Base-by-base conservation (phyloP, 2,797 vertebrate species). In the Leptoclinus maculatus region DNA sequence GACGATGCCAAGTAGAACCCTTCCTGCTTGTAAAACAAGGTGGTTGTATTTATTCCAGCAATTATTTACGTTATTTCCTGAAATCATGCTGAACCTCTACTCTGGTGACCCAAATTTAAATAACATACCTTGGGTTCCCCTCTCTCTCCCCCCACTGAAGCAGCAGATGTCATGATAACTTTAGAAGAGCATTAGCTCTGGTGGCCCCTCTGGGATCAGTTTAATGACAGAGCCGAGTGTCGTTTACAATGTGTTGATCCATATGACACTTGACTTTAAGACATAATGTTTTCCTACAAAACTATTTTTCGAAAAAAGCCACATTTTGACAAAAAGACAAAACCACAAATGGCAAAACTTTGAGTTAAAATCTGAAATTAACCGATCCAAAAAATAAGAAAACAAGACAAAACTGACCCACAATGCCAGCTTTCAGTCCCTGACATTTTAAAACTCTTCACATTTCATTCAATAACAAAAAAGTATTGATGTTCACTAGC, bases 101-200 rank as follows among this genome's bases (percentile, higher is more conserved):
- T 71, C 67, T 23, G 9, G 27, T 82, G 64, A 81, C 58, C 75
- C 14, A 72, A 21, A 69, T 68, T n/a, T 63, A 32, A 45, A 78
- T n/a, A 1, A 17, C 11, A 36, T 11, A 53, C 49, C 38, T 36
- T n/a, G 36, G 23, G 19, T 70, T 54, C 36, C 17, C 43, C 41
- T 43, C 13, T 29, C 29, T 32, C 29, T 5, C 29, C 5, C 29
- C 29, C 29, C 5, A 5, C 17, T 60, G 32, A 57, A 38, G 36
- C 9, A 8, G 70, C 47, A 14, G 5, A 21, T 69, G 36, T 49
- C 43, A 38, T 53, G 41, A 70, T 43, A 17, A 41, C 39, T 41
- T 41, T 41, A 47, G 7, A 47, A 21, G 16, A 27, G 27, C 10
- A 36, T 56, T 13, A 34, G 36, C 5, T 2, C 38, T 32, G 21